phyloP scores from a whole-genome alignment of 2,797 vertebrate genomes.

The Atherinosoma microstoma region DNA sequence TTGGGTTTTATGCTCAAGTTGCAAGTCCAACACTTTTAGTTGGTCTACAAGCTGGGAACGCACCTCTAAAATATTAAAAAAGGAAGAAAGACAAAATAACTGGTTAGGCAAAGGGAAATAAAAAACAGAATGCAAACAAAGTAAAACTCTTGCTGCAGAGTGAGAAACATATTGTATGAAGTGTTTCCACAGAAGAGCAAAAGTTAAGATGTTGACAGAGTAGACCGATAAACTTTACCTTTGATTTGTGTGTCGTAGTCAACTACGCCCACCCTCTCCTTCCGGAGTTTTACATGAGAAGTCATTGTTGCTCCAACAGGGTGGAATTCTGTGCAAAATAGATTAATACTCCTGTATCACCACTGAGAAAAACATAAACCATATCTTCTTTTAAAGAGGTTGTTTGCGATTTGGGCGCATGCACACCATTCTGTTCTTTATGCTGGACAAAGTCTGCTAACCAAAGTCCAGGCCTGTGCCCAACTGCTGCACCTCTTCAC shows the following conservation, averaged over 20 bases:
- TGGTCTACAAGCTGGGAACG: conserved; percentile 84
- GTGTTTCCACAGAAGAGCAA: not conserved
- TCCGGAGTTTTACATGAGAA: conserved; percentile 84
- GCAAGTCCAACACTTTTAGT: conserved; percentile 81
- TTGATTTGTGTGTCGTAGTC: conserved; percentile 90
- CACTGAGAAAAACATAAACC: not conserved
- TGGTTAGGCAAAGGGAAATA: not conserved
- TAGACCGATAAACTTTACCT: conserved; percentile 75
- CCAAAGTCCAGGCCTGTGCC: conserved; percentile 1
- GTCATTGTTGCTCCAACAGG: conserved; percentile 80
- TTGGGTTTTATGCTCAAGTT: conserved; percentile 84
- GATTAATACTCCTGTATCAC: not conserved
- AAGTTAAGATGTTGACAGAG: not conserved
- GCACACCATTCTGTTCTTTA: conserved; percentile 13
- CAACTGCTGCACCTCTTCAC: conserved; percentile 5
- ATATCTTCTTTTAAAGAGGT: not conserved
- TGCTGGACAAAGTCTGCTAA: conserved; percentile 13
- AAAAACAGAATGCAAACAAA: not conserved
- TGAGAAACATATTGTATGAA: conserved; percentile 1
- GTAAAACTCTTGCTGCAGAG: conserved; percentile 4
- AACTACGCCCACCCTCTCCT: conserved; percentile 76
- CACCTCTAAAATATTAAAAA: conserved; percentile 70
- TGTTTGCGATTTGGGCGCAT: not conserved
- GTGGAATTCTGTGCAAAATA: conserved; percentile 68
- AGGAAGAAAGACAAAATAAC: not conserved